Conservation (phyloP, 37 sponge, comb jelly and placozoan species). For the Oscarella lobularis region DNA sequence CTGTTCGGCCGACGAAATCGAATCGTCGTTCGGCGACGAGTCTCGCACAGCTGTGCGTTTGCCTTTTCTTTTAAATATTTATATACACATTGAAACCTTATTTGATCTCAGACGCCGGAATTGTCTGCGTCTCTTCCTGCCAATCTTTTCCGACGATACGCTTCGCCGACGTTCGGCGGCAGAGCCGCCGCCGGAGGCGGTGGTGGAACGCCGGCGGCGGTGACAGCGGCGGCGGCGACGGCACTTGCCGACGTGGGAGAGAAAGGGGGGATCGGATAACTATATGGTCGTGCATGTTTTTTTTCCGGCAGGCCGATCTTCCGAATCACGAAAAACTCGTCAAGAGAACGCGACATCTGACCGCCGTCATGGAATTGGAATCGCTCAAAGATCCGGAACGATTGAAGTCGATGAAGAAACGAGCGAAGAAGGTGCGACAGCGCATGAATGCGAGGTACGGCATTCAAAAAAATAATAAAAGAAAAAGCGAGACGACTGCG, state of each 20-base stretch:
- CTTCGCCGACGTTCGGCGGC: too few relatives aligned
- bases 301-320: conserved; percentile 10
- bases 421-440: conserved; percentile 58
- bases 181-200: conserved; percentile 12
- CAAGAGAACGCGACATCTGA: too few relatives aligned
- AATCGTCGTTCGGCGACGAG: too few relatives aligned
- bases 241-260: conserved; percentile 42
- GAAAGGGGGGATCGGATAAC: conserved; percentile 64
- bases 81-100: too few relatives aligned
- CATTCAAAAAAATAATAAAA: not conserved
- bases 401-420: conserved; percentile 38
- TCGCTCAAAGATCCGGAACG: conserved; percentile 20
- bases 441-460: conserved; percentile 37
- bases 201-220: conserved; percentile 30
- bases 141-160: too few relatives aligned
- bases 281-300: too few relatives aligned
- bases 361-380: not conserved
- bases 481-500: not conserved
- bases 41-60: too few relatives aligned
- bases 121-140: too few relatives aligned
- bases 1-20: too few relatives aligned
- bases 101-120: too few relatives aligned
- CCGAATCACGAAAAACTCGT: too few relatives aligned
- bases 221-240: conserved; percentile 41
- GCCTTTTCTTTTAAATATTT: too few relatives aligned